phyloP scores from a whole-genome alignment of 2,113 vertebrate species.

The Elaphurus davidianus region DNA sequence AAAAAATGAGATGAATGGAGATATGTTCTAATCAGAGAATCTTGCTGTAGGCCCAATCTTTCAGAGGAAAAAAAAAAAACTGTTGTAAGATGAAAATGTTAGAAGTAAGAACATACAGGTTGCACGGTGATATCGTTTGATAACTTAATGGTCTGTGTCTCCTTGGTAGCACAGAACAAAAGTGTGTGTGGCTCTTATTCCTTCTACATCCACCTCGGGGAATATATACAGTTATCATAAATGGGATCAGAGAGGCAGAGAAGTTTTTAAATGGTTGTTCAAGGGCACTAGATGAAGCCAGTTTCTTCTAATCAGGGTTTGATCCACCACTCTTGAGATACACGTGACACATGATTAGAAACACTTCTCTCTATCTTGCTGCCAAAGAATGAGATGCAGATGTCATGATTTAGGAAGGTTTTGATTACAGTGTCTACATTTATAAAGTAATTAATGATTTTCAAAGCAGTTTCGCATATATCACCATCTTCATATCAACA shows the following conservation, averaged over 20 bases:
- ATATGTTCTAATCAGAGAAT: not conserved
- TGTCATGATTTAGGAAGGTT: not conserved
- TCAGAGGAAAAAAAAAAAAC: not conserved
- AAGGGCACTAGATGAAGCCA: not conserved
- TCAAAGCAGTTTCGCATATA: not conserved
- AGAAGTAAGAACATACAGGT: not conserved
- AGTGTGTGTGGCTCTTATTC: not conserved
- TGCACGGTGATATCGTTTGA: not conserved
- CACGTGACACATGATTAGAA: not conserved
- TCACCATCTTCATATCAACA: not conserved
- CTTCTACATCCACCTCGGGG: not conserved
- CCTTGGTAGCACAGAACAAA: not conserved
- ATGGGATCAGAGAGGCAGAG: not conserved
- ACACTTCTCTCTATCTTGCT: not conserved
- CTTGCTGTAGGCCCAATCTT: not conserved
- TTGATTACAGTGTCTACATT: not conserved
- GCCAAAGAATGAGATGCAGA: not conserved
- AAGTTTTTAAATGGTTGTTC: not conserved
- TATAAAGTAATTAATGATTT: not conserved
- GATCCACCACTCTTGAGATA: not conserved
- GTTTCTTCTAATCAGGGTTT: not conserved
- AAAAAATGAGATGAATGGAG: not conserved
- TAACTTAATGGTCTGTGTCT: not conserved
- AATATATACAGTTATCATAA: not conserved
- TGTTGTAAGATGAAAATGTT: slow-evolving; percentile 22